Base-by-base conservation (phyloP, 2,888 invertebrate species). In the Chrysotoxum bicinctum region DNA sequence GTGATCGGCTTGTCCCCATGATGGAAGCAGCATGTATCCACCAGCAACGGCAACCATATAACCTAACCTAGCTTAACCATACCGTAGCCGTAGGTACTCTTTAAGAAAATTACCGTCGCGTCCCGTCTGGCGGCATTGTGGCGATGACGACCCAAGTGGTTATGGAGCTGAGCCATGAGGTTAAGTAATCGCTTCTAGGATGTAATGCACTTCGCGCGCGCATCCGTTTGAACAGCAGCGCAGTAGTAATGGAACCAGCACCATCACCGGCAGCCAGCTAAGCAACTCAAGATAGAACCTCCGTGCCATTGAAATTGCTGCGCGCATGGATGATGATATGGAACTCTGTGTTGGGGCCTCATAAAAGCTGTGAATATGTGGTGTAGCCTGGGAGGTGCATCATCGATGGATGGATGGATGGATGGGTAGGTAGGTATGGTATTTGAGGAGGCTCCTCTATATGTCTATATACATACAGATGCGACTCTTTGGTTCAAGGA, bases 141-240 rank as follows among this genome's bases (percentile, higher is more conserved):
- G 21, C 21, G 68, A 69, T 43, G 74, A 64, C 58, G 66, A 72
- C 45, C 58, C 14, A 70, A 54, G 74, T 77, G 69, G 72, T 76
- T 73, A 68, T 81, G 23, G 80, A 70, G 66, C 21, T 64, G 50
- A 68, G 85, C 80, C 85, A 77, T 80, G 80, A 62, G 85, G 85
- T 85, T 85, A 85, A 85, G 85, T 85, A 85, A 85, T 85, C 85
- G 85, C 81, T 85, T 69, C 85, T 81, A 85, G 85, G 85, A 85
- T 85, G 80, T 77, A 81, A 81, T 81, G 81, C 81, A 81, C 79
- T 75, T 80, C 79, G 79, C 87, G 82, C 81, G 75, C 75, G 70
- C 73, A 87, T 87, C 77, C 82, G 81, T 79, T 70, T 78, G 64
- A 86, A 56, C 68, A 74, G 69, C 75, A 79, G 56, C 81, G 70